Evolutionary conservation across 2,113 vertebrate species (phyloP), one percentile per base, ranked within the genome.

Genomic region (Glaucidium brasilianum): DNA sequence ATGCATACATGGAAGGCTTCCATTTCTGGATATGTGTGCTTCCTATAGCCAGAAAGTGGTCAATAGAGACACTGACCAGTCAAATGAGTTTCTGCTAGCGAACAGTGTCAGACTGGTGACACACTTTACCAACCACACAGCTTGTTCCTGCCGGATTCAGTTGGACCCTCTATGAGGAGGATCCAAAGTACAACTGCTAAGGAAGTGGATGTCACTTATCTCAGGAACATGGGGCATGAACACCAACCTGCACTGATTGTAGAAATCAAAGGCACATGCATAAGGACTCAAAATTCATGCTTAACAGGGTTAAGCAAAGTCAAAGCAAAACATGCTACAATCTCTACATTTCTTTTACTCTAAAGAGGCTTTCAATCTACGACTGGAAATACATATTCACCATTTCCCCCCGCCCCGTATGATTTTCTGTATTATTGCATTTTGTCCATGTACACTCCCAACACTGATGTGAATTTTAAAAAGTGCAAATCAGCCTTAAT

Each of bases 91-190:
- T 45, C 41, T 19, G 19, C 8, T 10, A 10, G 37, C 18, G 27
- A 62, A 58, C 35, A 26, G 14, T 2, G 29, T 55, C 47, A 23
- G 37, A 3, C 6, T 4, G 52, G 5, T 3, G 8, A 12, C 5
- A 23, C 19, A n/a, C 9, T 71, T 80, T 56, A 29, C 39, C 53
- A 76, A 10, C 35, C 67, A 35, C 3, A 32, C 29, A 4, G 16
- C 10, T 2, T 0, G 0, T 6, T 75, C 47, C 75, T 72, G 41
- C 32, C 25, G 67, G 37, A 41, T 22, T 45, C 47, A 5, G 7
- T 62, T 55, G 43, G 43, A 45, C 43, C 25, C 37, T n/a, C 41
- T 13, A 0, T 1, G 1, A 23, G 32, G 39, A 79, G 56, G 30
- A 9, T 49, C 39, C 8, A 0, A 50, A 45, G 56, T 14, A 56